Percentiles rank a stretch among this genome's conserved stretches.
Conservation (phyloP, 2,797 vertebrate species). For the Lagodon rhomboides region DNA sequence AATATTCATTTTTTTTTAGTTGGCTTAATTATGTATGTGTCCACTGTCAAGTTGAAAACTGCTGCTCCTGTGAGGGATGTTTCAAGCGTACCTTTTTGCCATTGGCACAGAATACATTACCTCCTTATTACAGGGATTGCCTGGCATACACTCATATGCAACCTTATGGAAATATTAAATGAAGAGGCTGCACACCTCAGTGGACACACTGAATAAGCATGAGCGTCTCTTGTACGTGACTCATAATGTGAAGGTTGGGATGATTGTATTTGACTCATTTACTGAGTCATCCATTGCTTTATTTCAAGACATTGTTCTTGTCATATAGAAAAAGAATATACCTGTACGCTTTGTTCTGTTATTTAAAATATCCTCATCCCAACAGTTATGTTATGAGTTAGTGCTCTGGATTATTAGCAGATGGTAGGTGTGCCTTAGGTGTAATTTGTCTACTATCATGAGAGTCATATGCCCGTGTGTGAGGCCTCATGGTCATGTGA, state of each 20-base stretch:
- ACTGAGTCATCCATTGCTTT: constrained; percentile 37
- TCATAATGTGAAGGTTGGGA: constrained; percentile 62
- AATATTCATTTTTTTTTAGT: constrained; percentile 79
- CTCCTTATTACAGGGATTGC: constrained; percentile 72
- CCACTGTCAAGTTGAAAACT: constrained; percentile 80
- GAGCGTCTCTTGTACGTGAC: constrained; percentile 64
- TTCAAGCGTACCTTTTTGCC: constrained; percentile 80
- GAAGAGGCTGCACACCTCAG: constrained; percentile 79
- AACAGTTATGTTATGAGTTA: constrained; percentile 4
- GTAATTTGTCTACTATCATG: constrained; percentile 48
- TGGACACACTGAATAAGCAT: constrained; percentile 80
- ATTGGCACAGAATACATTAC: constrained; percentile 81
- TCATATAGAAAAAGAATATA: constrained; percentile 5
- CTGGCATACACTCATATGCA: constrained; percentile 70
- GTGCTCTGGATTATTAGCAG: constrained; percentile 37
- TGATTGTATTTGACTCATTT: constrained; percentile 61
- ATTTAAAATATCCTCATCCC: constrained; percentile 15
- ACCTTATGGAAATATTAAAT: constrained; percentile 85
- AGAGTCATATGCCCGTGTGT: constrained; percentile 45
- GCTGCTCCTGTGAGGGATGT: constrained; percentile 78
- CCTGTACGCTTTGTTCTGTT: constrained; percentile 20
- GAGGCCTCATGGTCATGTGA: constrained; percentile 29
- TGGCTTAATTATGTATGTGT: constrained; percentile 83
- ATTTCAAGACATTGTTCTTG: constrained; percentile 22
- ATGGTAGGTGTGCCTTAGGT: constrained; percentile 41